Base-by-base conservation (phyloP, 2,888 invertebrate genomes). In the Cantharis lateralis region DNA sequence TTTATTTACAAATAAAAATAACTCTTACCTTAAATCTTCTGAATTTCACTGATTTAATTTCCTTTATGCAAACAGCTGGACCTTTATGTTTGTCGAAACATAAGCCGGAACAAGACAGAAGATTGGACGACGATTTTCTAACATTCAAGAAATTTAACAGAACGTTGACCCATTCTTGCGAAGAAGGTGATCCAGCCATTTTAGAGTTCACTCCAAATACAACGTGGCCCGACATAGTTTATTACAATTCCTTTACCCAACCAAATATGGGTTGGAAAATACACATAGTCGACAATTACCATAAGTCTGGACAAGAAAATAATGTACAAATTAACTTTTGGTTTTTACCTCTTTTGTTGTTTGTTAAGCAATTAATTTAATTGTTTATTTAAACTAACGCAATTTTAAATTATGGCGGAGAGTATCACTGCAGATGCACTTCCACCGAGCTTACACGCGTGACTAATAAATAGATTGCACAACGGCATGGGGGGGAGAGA, bases 221-320 rank as follows among this genome's bases (percentile, higher is more conserved):
- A 68, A 92, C 95, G 2, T 97, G 97, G 95, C 98, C 98, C 0
- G 97, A 98, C 88, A 89, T 92, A 26, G 96, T 98, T 18, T 98
- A 97, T 88, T 96, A 96, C 87, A 95, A 98, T 89, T 97, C 97
- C 77, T 98, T 96, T 88, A 95, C 96, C 3, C 96, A 96, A 84
- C 92, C 95, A 24, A 96, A 97, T 88, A 98, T 98, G 96, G 98
- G 98, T 78, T 97, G 96, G 91, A 96, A 96, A 87, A 96, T 98
- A 85, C 94, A 95, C 88, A 92, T 98, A 20, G 94, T 98, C 73
- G 97, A 98, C 88, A 93, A 91, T 73, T 94, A 93, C 86, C 89
- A 88, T 66, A 90, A 82, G 72, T 82, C 80, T 9, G 77, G 71
- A n/a, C 70, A 71, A 71, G 62, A 70, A 79, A 77, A 81, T 70